Evolutionary conservation across 2,888 invertebrate genomes (phyloP).

Genomic region (Sipha maydis): DNA sequence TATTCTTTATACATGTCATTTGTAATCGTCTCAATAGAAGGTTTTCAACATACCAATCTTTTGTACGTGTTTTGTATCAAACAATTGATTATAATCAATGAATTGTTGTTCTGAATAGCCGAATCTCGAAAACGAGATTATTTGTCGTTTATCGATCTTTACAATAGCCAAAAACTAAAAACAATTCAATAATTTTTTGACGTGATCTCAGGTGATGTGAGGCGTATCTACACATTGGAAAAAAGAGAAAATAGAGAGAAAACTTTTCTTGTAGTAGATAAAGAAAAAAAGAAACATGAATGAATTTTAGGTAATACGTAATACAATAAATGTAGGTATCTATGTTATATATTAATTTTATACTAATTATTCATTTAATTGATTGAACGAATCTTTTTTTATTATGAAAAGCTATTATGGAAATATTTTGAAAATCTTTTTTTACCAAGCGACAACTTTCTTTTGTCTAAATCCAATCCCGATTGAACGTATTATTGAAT

Average conservation of each 20-base stretch:
- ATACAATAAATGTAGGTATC: too few relatives aligned
- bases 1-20: slow-evolving; percentile 9
- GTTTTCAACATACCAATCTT: slow-evolving; percentile 8
- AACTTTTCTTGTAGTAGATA: not conserved
- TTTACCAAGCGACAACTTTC: too few relatives aligned
- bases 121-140: slow-evolving; percentile 16
- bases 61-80: slow-evolving; percentile 9
- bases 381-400: too few relatives aligned
- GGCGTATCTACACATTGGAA: not conserved
- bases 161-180: not conserved
- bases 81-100: slow-evolving; percentile 25
- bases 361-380: too few relatives aligned
- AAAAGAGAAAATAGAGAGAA: not conserved
- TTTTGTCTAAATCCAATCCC: too few relatives aligned
- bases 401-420: too few relatives aligned
- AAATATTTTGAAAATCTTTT: too few relatives aligned
- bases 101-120: slow-evolving; percentile 1
- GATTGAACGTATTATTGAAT: too few relatives aligned
- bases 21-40: slow-evolving; percentile 28
- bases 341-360: too few relatives aligned
- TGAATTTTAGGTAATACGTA: too few relatives aligned
- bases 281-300: not conserved
- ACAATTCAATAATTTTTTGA: slow-evolving; percentile 2
- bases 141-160: not conserved
- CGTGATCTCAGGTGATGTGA: not conserved